Conservation (phyloP, 2,888 invertebrate genomes). For the Eupeodes luniger region DNA sequence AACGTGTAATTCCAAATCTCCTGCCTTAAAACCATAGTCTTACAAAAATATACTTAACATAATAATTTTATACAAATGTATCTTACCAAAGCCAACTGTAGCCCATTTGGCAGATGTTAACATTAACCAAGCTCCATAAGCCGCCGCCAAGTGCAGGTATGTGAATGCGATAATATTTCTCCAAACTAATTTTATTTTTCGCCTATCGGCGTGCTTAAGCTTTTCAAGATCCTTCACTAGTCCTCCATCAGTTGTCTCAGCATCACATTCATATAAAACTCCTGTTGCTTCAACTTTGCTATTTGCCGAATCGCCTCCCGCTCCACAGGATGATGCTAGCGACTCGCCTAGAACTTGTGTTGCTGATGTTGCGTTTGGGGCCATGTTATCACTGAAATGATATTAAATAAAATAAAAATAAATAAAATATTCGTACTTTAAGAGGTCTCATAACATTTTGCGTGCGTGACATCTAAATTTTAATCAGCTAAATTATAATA, state of each 20-base stretch:
- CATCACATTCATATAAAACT: conserved; percentile 88
- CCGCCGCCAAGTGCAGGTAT: conserved; percentile 90
- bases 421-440: background rate
- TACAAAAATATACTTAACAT: too few relatives aligned
- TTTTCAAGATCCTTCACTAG: conserved; percentile 86
- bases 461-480: background rate
- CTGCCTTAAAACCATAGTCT: too few relatives aligned
- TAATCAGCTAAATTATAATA: background rate
- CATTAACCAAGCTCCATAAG: conserved; percentile 90
- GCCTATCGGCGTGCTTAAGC: conserved; percentile 86
- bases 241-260: conserved; percentile 87
- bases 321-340: conserved; percentile 78
- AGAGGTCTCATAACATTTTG: background rate
- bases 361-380: conserved; percentile 83
- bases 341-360: conserved; percentile 81
- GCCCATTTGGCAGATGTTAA: conserved; percentile 90
- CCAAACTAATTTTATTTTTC: conserved; percentile 89
- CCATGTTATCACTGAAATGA: conserved; percentile 78
- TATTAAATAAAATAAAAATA: conserved; percentile 12
- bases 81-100: conserved; percentile 90
- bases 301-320: conserved; percentile 79
- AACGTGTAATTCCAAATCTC: too few relatives aligned
- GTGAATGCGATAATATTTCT: conserved; percentile 91
- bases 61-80: background rate
- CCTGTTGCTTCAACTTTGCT: conserved; percentile 84